Percentiles rank a stretch among this genome's conserved stretches.
These are phyloP conservation scores for Norana najaformis DNA, from an alignment of 2,888 invertebrate genomes.

Conservation along the genomic window DNA sequence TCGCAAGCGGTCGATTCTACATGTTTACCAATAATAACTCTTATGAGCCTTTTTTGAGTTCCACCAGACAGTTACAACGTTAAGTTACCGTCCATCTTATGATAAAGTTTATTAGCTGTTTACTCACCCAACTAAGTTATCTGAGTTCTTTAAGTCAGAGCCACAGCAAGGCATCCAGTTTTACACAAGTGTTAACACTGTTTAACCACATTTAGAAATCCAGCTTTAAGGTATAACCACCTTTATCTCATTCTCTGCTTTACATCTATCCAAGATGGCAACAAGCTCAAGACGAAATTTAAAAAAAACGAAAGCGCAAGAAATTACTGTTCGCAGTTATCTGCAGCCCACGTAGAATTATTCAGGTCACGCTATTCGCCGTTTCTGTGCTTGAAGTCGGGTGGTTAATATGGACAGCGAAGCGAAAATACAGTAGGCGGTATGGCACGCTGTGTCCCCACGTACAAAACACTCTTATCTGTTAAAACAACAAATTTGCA, in stretches of 20 bases:
- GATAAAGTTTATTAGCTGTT: too few relatives aligned
- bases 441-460: not conserved
- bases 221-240: not conserved
- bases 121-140: too few relatives aligned
- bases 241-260: not conserved
- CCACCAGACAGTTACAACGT: too few relatives aligned
- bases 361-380: not conserved
- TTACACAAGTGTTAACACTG: not conserved
- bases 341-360: not conserved
- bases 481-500: not conserved
- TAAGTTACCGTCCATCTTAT: too few relatives aligned
- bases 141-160: not conserved
- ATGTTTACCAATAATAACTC: too few relatives aligned
- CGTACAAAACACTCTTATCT: not conserved
- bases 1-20: too few relatives aligned
- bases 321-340: not conserved
- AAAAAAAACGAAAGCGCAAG: slow-evolving; percentile 2
- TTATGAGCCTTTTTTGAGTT: too few relatives aligned
- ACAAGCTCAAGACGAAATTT: not conserved
- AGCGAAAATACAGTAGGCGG: not conserved
- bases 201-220: not conserved
- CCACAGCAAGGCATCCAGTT: not conserved
- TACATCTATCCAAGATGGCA: not conserved
- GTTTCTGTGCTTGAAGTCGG: not conserved
- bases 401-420: not conserved